Evolutionary conservation across 1,140 invertebrate species (phyloP).

Genomic region (Pentalonia nigronervosa): DNA sequence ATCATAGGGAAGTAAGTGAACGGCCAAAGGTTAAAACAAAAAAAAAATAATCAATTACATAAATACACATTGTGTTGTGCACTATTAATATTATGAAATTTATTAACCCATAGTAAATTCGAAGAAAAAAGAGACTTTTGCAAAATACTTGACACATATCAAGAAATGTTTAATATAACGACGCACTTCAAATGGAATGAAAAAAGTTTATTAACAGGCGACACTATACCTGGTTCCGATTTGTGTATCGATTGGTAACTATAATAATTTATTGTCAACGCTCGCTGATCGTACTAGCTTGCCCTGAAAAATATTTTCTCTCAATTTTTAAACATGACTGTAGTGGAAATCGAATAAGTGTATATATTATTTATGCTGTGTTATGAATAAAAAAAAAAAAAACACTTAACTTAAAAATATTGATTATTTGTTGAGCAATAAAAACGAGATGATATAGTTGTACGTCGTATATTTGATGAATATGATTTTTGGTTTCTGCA

Average conservation of each 20-base stretch:
- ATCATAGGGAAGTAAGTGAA: neutral
- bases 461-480: neutral
- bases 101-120: neutral
- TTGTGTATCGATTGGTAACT: conserved; percentile 11
- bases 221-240: conserved; percentile 8
- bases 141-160: neutral
- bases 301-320: neutral
- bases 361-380: no score
- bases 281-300: neutral
- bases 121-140: neutral
- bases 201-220: neutral
- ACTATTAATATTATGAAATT: neutral
- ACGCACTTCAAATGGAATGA: neutral
- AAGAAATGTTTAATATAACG: neutral
- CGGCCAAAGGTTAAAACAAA: no score
- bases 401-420: no score
- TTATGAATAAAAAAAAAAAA: no score
- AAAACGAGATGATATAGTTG: no score
- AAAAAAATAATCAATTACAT: neutral
- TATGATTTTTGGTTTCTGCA: neutral
- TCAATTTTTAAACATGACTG: neutral
- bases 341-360: neutral
- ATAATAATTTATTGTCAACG: neutral
- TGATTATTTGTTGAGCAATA: no score
- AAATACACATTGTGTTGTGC: neutral